Base-by-base conservation (phyloP, 2,888 invertebrate genomes). In the Salticus scenicus region DNA sequence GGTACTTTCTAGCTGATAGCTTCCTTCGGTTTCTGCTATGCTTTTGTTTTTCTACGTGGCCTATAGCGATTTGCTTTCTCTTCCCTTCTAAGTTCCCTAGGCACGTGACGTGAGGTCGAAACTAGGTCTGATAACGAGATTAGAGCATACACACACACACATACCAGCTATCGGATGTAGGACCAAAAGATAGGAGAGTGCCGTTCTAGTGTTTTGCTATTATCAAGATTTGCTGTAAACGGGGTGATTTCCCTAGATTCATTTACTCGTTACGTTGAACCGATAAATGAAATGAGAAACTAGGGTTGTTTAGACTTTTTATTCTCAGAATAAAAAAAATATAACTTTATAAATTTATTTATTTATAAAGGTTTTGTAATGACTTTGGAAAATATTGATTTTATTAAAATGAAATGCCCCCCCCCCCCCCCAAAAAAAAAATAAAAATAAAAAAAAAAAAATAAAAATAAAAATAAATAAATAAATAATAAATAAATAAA, bases 21-120 rank as follows among this genome's bases (percentile, higher is more conserved):
- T 24, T 20, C 57, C 20, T 57, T 57, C 57, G 24, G 17, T 57
- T 57, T 57, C 57, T 24, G 24, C 57, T 57, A 24, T 24, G 24
- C 57, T 24, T 57, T 24, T 57, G 20, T 57, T 57, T 57, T 24
- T 24, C 24, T 57, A 57, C 24, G 57, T 57, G 57, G 42, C 12
- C 57, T 57, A 20, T 24, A 57, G 57, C 57, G 57, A 57, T 57
- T 57, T 24, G 57, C 57, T 57, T 57, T 57, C 57, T 24, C 57
- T 57, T 24, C 2, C 57, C 5, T 57, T 57, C 24, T 2, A 24
- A 57, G 57, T 57, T 24, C 57, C 57, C 57, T 4, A 24, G 57
- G 17, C 57, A 57, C 57, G 24, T 57, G 57, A 57, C 57, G 57
- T 57, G 57, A 57, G 57, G 57, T 57, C 57, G 57, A 57, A 57